Conservation (phyloP, 1,140 invertebrate genomes). For the Heliconius nattereri region DNA sequence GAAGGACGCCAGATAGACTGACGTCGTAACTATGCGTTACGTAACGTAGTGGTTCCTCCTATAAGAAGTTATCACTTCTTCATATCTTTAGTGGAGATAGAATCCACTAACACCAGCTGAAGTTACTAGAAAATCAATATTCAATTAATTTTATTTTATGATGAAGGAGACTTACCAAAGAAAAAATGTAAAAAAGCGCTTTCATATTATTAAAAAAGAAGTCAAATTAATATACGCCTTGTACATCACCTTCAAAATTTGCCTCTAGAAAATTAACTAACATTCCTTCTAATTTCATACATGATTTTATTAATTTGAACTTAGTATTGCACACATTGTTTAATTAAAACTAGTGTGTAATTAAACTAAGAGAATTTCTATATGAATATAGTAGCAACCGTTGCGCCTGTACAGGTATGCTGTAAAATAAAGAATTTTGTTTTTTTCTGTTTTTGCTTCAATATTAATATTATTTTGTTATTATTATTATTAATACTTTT, state of each 20-base stretch:
- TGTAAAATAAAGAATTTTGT: too few relatives aligned
- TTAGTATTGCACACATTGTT: background rate
- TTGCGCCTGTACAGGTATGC: too few relatives aligned
- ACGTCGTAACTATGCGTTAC: too few relatives aligned
- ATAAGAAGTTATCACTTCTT: too few relatives aligned
- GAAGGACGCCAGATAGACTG: too few relatives aligned
- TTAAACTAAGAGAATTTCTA: background rate
- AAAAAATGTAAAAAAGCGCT: background rate
- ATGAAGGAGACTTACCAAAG: background rate
- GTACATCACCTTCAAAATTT: background rate
- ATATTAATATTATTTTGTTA: too few relatives aligned
- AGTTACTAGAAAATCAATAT: background rate
- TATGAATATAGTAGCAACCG: background rate
- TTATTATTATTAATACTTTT: too few relatives aligned
- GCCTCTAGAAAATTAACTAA: background rate
- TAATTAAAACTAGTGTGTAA: background rate
- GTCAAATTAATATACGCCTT: too few relatives aligned
- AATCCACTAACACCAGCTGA: background rate
- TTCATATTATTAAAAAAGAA: slow-evolving; percentile 1
- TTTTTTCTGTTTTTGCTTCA: too few relatives aligned
- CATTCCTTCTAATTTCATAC: slow-evolving; percentile 3
- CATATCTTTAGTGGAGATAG: too few relatives aligned
- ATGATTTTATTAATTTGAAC: background rate
- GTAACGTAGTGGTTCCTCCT: too few relatives aligned
- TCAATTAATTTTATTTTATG: background rate